Conservation (phyloP, 2,113 vertebrate species). For the Pavo muticus region DNA sequence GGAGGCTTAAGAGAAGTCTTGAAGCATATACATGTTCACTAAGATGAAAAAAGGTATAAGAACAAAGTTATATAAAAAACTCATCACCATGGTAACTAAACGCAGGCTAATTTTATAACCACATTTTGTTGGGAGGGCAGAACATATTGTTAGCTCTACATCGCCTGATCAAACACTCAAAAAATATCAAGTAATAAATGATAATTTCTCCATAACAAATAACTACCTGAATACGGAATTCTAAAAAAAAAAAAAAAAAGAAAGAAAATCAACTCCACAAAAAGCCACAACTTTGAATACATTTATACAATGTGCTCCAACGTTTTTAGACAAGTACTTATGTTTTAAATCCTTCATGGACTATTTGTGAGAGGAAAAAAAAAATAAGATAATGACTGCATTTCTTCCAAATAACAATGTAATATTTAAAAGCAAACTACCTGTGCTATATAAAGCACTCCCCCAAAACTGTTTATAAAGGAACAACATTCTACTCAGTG, state of each 20-base stretch:
- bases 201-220: neutral
- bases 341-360: neutral
- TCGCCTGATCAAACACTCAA: neutral
- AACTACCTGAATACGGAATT: neutral
- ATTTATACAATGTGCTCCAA: neutral
- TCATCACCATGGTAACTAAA: slow-evolving; percentile 54
- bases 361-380: neutral
- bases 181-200: neutral
- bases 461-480: neutral
- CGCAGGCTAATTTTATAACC: neutral
- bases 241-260: neutral
- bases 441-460: neutral
- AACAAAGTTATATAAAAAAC: neutral
- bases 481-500: neutral
- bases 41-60: slow-evolving; percentile 9
- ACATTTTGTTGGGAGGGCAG: neutral
- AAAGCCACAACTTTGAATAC: neutral
- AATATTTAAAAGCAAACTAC: neutral
- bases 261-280: neutral
- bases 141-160: neutral
- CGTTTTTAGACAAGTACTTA: neutral
- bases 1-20: neutral
- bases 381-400: neutral
- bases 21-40: neutral
- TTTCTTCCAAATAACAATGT: neutral